Percentiles rank a stretch among this genome's conserved stretches.
Evolutionary conservation across 2,888 invertebrate species (phyloP).

Genomic region (Agrochola lota): DNA sequence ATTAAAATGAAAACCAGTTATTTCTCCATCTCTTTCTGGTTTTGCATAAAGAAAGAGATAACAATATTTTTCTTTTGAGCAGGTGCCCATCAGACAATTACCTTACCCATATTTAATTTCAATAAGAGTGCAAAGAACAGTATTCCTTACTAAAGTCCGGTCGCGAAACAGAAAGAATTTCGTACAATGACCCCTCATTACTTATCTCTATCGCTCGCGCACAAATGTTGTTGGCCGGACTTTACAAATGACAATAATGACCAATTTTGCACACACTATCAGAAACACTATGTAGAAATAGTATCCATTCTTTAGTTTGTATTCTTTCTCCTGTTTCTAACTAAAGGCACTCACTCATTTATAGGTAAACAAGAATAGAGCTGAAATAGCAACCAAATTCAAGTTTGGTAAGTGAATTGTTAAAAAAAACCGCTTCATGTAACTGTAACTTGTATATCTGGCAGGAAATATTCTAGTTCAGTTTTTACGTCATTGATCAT

Average conservation of each 20-base stretch:
- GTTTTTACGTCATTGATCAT: no score
- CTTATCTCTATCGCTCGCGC: no score
- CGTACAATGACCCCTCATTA: no score
- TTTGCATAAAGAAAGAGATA: neutral
- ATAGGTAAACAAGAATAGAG: conserved; percentile 87
- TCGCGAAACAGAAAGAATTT: no score
- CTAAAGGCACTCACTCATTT: conserved; percentile 71
- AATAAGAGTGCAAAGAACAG: conserved; percentile 9
- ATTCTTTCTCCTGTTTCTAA: conserved; percentile 46
- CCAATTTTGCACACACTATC: conserved; percentile 3
- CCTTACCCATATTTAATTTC: neutral
- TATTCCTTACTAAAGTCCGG: conserved; percentile 2
- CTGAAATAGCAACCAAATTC: conserved; percentile 70
- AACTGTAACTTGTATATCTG: conserved; percentile 54
- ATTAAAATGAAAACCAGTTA: no score
- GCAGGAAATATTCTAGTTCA: conserved; percentile 63
- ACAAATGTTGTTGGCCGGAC: no score
- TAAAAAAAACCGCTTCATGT: conserved; percentile 31
- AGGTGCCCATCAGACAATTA: neutral
- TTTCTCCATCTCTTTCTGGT: neutral
- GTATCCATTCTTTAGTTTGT: conserved; percentile 30
- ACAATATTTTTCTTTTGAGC: neutral
- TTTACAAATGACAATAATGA: neutral
- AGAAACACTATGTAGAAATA: conserved; percentile 46
- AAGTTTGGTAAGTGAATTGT: conserved; percentile 73